Evolutionary conservation across 2,888 invertebrate genomes (phyloP), one percentile per base, ranked within the genome.

Genomic region (Timema podura): DNA sequence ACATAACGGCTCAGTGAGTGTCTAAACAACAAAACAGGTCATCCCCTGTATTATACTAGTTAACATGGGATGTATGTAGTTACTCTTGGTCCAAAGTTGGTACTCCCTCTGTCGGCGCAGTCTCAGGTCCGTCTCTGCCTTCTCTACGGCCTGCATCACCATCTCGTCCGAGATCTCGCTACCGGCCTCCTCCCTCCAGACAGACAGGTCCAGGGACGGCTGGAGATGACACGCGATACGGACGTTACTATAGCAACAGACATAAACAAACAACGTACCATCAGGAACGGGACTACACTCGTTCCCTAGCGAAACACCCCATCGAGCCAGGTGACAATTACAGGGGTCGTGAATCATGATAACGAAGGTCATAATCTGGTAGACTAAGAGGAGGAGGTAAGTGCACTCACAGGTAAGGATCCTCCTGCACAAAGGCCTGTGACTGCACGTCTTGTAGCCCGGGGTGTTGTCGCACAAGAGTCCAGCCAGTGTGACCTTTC

Each of bases 361-460:
- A 30, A 30, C 3, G 30, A 30, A 1, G 3, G 30, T n/a, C n/a
- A n/a, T n/a, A n/a, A n/a, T n/a, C n/a, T n/a, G n/a, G n/a, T n/a
- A n/a, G 30, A 30, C 30, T 30, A 30, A 30, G 30, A 30, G 3
- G 30, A 30, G 30, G 30, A 2, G 1, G 11, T 49, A 6, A 59
- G 72, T 76, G 76, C 13, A 85, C 91, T 87, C 86, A 93, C 88
- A 95, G 82, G 79, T 90, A 95, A 46, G 91, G 89, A 81, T 96
- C 95, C 77, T 91, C 90, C 74, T 90, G 89, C 46, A 95, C 89
- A 77, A 95, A 93, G 0, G 91, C 91, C 79, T 89, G 92, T 0
- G 95, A 92, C 79, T 95, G 95, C n/a, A 95, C 87, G 71, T 86
- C 87, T 10, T 82, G 81, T 8, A 94, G 82, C 48, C 85, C 85